Evolutionary conservation across 2,113 vertebrate species (phyloP), one percentile per base, ranked within the genome.

Genomic region (Pipa parva): DNA sequence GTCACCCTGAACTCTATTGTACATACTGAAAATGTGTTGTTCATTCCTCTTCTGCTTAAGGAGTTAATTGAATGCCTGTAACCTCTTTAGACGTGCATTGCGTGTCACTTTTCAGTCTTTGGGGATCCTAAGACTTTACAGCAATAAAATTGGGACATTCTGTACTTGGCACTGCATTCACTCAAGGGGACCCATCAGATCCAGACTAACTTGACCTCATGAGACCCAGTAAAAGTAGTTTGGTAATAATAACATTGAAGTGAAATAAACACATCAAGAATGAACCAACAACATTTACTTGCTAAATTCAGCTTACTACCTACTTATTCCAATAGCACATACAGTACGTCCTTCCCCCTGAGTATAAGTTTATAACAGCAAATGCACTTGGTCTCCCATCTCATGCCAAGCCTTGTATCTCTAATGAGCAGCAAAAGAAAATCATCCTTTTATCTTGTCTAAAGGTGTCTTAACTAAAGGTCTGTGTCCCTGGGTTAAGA

Each of bases 11-110:
- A 13, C 33, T 12, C 7, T 10, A 13, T 13, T 36, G 33, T 36
- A n/a, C n/a, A n/a, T n/a, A n/a, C n/a, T 36, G 2, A 9, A 10
- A 36, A 11, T 11, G 33, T 36, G 33, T 11, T n/a, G 17, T 42
- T 42, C 39, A n/a, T 42, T 13, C 39, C 39, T 42, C 11, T 15
- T 15, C 13, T 42, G 2, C 17, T n/a, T 13, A 15, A 15, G n/a
- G 39, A 42, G 39, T 42, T 42, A 42, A 42, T n/a, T n/a, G n/a
- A n/a, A n/a, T n/a, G n/a, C n/a, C n/a, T n/a, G 39, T 42, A 42
- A 42, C 17, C 39, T n/a, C 1, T 42, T 42, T 42, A n/a, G 39
- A 15, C 4, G 9, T 15, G 39, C 39, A 42, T 42, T 42, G 39
- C n/a, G 39, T 42, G 15, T 13, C 36, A 42, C 1, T 11, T 42